These are phyloP conservation scores for Amitus sp. DNA, from an alignment of 2,888 invertebrate species.

Conservation along the genomic window DNA sequence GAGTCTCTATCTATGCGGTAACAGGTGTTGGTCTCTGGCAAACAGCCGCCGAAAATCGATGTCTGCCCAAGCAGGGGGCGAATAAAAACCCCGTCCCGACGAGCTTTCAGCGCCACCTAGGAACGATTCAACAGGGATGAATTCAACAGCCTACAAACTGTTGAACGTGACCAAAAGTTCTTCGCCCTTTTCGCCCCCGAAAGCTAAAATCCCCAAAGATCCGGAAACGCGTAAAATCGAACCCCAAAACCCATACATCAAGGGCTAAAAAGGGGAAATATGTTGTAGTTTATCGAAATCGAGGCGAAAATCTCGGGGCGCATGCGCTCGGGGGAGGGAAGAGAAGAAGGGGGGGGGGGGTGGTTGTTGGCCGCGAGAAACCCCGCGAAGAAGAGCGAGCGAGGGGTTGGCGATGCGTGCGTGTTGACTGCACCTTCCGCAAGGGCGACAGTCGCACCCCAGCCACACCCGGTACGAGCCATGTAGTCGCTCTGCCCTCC, in stretches of 20 bases:
- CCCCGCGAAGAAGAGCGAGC: constrained; percentile 20
- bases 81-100: too few species aligned
- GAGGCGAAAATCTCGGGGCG: constrained; percentile 31
- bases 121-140: constrained; percentile 11
- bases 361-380: constrained; percentile 49
- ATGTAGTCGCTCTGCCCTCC: constrained; percentile 65
- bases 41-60: constrained; percentile 57
- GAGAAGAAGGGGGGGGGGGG: too few species aligned
- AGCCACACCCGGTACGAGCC: constrained; percentile 65
- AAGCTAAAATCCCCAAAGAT: not conserved
- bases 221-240: too few species aligned
- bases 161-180: constrained; percentile 33
- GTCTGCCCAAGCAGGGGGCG: too few species aligned
- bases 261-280: not conserved
- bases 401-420: constrained; percentile 47
- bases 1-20: constrained; percentile 54
- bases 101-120: too few species aligned
- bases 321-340: constrained; percentile 39
- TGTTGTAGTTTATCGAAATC: not conserved
- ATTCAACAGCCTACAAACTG: constrained; percentile 28
- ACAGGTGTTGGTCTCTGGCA: constrained; percentile 61
- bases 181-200: too few species aligned
- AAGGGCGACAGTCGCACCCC: constrained; percentile 58
- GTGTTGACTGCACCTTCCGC: constrained; percentile 45
- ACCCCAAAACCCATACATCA: too few species aligned